A percentile compares a stretch with the other conserved stretches of the same genome.
phyloP scores from a whole-genome alignment of 35 echinoderm and acorn worm genomes.

The Strongylocentrotus purpuratus region DNA sequence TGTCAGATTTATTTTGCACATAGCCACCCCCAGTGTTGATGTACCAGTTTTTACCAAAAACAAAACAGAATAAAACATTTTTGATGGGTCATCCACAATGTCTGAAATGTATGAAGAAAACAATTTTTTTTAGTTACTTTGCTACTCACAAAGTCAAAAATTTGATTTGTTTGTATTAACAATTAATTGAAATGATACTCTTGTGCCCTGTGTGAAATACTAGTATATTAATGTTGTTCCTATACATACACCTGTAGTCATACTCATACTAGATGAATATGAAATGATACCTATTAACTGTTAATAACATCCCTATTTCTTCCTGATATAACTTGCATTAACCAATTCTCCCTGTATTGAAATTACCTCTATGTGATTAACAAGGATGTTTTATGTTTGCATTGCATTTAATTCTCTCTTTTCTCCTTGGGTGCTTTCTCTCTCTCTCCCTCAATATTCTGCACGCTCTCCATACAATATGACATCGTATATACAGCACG shows the following conservation, averaged over 20 bases:
- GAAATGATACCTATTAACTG: not conserved
- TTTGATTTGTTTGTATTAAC: no score
- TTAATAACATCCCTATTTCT: not conserved
- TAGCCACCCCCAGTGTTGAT: no score
- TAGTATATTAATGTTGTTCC: not conserved
- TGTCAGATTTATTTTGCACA: no score
- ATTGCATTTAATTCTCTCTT: slow-evolving; percentile 33
- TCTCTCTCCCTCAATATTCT: slow-evolving; percentile 21
- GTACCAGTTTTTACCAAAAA: no score
- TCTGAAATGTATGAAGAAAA: no score
- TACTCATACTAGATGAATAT: no score
- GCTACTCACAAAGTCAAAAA: no score
- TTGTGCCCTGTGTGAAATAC: not conserved
- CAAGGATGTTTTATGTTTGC: not conserved
- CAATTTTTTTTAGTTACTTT: not conserved
- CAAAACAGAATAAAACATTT: not conserved
- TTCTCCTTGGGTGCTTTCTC: not conserved
- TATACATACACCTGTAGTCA: no score
- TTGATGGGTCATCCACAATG: not conserved
- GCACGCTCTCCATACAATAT: slow-evolving; percentile 16
- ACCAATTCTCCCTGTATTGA: not conserved
- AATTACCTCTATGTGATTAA: not conserved
- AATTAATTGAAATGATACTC: not conserved
- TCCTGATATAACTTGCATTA: not conserved
- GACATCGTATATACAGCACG: slow-evolving; percentile 19